phyloP scores from a whole-genome alignment of 2,113 vertebrate genomes.

The Rhinogobius similis region DNA sequence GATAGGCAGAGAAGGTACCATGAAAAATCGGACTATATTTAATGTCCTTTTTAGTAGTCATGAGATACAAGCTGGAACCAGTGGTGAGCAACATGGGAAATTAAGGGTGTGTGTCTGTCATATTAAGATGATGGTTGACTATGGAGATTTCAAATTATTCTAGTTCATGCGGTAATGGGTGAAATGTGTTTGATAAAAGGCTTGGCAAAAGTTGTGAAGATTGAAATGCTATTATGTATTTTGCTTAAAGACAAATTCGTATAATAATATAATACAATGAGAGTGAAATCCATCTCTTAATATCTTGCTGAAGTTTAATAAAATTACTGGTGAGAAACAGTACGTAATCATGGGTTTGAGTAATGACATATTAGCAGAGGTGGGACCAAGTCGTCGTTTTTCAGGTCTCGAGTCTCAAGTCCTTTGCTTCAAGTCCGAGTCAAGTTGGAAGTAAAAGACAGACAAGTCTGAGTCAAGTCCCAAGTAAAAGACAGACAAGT shows the following conservation, averaged over 20 bases:
- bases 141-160: not conserved
- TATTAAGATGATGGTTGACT: not conserved
- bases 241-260: not conserved
- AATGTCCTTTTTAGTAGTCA: conserved; percentile 9
- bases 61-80: conserved; percentile 1
- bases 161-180: not conserved
- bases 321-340: too few relatives aligned
- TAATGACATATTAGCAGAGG: too few relatives aligned
- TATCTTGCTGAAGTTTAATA: too few relatives aligned
- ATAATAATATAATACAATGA: too few relatives aligned
- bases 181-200: not conserved
- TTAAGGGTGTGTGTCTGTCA: not conserved
- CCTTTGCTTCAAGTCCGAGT: too few relatives aligned
- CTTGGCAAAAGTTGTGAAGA: not conserved
- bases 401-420: too few relatives aligned
- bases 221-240: not conserved
- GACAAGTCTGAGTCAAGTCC: too few relatives aligned
- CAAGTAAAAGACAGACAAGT: too few relatives aligned
- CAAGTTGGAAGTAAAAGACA: too few relatives aligned
- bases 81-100: conserved; percentile 4
- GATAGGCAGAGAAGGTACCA: not conserved
- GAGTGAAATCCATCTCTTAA: too few relatives aligned
- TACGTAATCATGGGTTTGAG: too few relatives aligned
- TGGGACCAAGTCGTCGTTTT: too few relatives aligned
- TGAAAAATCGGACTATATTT: not conserved